Evolutionary conservation across 2,888 invertebrate genomes (phyloP).

Genomic region (Aphidoletes aphidimyza): DNA sequence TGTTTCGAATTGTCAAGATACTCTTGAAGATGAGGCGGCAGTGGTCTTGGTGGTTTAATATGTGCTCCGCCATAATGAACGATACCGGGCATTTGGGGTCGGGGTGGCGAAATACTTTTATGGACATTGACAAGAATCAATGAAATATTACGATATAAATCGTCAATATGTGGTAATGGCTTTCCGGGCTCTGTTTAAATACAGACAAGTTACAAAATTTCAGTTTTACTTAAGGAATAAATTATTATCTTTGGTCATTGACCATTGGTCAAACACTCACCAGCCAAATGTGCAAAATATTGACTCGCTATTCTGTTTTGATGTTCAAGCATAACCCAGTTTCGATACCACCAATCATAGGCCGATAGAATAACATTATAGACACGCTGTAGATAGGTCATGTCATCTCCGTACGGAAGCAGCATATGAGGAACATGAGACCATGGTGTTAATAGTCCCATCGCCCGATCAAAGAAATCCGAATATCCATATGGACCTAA

Average conservation of each 20-base stretch:
- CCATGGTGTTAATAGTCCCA: slow-evolving; percentile 65
- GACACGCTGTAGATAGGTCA: slow-evolving; percentile 65
- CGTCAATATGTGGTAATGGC: slow-evolving; percentile 64
- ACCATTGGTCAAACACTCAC: background rate
- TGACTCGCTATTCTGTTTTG: background rate
- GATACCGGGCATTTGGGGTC: slow-evolving; percentile 66
- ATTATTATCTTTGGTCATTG: no score
- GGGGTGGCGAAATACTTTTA: slow-evolving; percentile 66
- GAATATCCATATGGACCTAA: slow-evolving; percentile 64
- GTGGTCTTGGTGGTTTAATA: slow-evolving; percentile 62
- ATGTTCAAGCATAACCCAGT: background rate
- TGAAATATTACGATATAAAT: slow-evolving; percentile 68
- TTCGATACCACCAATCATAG: slow-evolving; percentile 60
- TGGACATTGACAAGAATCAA: slow-evolving; percentile 69
- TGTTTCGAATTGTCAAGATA: slow-evolving; percentile 66
- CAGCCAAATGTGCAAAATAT: slow-evolving; percentile 6
- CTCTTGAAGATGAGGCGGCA: slow-evolving; percentile 61
- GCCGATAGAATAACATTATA: slow-evolving; percentile 64
- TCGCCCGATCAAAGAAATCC: slow-evolving; percentile 65
- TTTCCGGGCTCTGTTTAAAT: slow-evolving; percentile 60
- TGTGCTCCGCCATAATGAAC: slow-evolving; percentile 65
- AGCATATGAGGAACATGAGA: slow-evolving; percentile 64
- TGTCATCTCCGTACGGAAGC: slow-evolving; percentile 64
- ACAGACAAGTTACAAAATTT: background rate
- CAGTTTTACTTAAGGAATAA: slow-evolving; percentile 60